A percentile compares a stretch with the other conserved stretches of the same genome.
phyloP scores from a whole-genome alignment of 1,140 invertebrate species.

The Melipona quadrifasciata region DNA sequence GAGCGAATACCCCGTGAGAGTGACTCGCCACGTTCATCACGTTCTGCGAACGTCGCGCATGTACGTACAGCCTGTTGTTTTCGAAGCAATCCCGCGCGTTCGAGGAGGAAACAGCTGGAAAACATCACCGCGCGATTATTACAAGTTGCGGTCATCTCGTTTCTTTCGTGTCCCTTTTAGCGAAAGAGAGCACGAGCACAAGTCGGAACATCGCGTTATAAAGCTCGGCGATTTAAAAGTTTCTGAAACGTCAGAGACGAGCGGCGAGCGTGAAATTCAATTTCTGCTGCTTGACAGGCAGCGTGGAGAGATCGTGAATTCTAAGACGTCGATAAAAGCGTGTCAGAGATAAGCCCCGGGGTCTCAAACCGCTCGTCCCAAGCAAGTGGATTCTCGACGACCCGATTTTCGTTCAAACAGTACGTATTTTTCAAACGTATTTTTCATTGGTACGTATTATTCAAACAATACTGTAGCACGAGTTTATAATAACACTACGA shows the following conservation, averaged over 20 bases:
- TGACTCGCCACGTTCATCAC: no score
- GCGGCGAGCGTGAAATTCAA: neutral
- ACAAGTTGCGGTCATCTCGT: no score
- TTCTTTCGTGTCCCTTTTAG: neutral
- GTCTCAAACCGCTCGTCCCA: slow-evolving; percentile 37
- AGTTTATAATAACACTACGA: no score
- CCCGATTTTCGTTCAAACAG: slow-evolving; percentile 3
- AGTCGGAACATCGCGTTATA: neutral
- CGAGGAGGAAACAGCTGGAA: no score
- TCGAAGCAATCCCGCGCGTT: no score
- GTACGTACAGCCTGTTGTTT: neutral
- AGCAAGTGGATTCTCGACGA: slow-evolving; percentile 28
- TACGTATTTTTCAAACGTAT: no score
- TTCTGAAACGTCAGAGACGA: neutral
- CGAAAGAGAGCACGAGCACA: neutral
- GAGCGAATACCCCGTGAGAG: neutral
- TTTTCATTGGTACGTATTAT: no score
- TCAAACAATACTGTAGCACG: no score
- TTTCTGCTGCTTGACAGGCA: neutral
- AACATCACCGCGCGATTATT: no score
- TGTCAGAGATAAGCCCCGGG: slow-evolving; percentile 36
- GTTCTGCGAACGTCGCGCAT: no score
- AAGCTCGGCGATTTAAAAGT: neutral
- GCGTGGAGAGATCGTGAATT: neutral
- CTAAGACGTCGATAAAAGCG: slow-evolving; percentile 40